Percentiles rank a stretch among this genome's conserved stretches.
Conservation (phyloP, 2,797 vertebrate genomes). For the Hippocampus kuda region DNA sequence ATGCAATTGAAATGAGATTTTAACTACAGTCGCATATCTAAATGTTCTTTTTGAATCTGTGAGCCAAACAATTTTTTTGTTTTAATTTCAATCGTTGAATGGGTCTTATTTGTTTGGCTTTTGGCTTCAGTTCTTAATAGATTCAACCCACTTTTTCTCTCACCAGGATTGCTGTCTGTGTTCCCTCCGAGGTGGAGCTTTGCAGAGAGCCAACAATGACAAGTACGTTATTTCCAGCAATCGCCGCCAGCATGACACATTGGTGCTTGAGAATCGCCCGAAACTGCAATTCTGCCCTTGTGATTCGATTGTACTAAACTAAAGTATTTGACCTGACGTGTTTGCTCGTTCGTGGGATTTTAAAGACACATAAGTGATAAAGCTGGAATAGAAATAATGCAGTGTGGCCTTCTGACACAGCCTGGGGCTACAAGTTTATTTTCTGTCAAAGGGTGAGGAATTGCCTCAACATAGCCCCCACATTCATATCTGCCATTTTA, state of each 20-base stretch:
- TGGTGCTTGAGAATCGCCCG: not conserved
- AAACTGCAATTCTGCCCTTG: not conserved
- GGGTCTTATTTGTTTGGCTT: not conserved
- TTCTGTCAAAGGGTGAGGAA: not conserved
- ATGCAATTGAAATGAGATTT: not conserved
- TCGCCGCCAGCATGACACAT: not conserved
- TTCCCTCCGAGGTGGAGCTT: conserved; percentile 85
- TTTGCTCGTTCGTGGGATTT: not conserved
- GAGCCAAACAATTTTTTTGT: not conserved
- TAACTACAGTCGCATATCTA: not conserved
- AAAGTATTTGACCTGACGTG: not conserved
- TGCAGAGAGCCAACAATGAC: conserved; percentile 91
- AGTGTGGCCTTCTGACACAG: not conserved
- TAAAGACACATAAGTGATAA: not conserved
- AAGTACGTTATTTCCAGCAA: conserved; percentile 71
- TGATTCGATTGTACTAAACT: not conserved
- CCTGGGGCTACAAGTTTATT: not conserved
- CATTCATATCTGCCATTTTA: not conserved
- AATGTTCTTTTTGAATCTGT: not conserved
- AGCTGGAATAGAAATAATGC: not conserved
- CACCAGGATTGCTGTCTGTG: conserved; percentile 91
- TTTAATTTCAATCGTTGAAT: too few species aligned
- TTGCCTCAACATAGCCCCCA: not conserved
- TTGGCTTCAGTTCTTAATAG: not conserved
- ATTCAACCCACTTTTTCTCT: conserved; percentile 8